phyloP scores from a whole-genome alignment of 2,113 vertebrate species.

The Galeopterus variegatus region DNA sequence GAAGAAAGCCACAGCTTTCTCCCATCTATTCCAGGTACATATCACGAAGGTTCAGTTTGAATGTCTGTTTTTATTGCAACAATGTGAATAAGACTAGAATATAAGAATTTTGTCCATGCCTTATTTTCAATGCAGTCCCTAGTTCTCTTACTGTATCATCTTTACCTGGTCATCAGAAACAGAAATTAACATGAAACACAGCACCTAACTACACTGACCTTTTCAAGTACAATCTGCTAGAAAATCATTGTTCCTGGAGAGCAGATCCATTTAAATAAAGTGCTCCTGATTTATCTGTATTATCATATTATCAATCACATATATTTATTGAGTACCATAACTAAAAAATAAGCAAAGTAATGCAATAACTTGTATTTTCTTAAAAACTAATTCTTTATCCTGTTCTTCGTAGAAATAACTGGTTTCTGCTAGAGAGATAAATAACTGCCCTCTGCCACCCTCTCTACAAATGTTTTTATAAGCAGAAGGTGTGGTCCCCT shows the following conservation, averaged over 20 bases:
- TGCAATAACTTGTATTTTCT: background rate
- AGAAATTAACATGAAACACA: constrained; percentile 62
- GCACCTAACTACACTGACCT: constrained; percentile 46
- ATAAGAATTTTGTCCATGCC: constrained; percentile 64
- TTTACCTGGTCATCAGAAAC: constrained; percentile 63
- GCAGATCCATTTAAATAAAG: background rate
- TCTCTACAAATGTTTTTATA: background rate
- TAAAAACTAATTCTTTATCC: background rate
- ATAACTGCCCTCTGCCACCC: background rate
- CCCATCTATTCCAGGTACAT: background rate
- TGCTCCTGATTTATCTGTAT: background rate
- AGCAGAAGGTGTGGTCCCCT: background rate
- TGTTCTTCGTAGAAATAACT: background rate
- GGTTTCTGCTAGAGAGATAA: background rate
- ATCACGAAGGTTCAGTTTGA: background rate
- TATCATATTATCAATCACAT: background rate
- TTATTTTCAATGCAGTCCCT: constrained; percentile 50
- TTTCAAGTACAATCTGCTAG: background rate
- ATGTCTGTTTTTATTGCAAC: background rate
- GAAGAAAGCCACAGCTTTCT: background rate
- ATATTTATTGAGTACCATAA: background rate
- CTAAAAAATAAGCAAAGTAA: background rate
- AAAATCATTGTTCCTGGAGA: background rate
- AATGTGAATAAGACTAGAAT: background rate
- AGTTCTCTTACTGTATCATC: constrained; percentile 62